A percentile compares a stretch with the other conserved stretches of the same genome.
These are phyloP conservation scores for Neodiprion fabricii DNA, from an alignment of 1,140 invertebrate genomes.

Conservation along the genomic window DNA sequence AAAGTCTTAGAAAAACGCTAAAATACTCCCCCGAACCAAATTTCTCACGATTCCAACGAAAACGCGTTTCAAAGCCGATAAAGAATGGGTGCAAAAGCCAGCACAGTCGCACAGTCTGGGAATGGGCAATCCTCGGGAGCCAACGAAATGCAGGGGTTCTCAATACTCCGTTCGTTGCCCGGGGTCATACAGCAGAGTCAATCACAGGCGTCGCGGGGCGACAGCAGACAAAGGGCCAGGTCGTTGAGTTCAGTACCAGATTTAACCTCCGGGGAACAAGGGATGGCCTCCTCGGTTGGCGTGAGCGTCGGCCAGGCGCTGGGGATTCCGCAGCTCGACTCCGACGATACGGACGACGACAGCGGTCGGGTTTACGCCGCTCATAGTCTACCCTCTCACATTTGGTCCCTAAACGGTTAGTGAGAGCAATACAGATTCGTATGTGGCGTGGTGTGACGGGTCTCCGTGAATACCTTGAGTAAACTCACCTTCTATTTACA, in stretches of 20 bases:
- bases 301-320: slow-evolving; percentile 56
- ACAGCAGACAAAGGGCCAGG: slow-evolving; percentile 79
- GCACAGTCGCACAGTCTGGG: slow-evolving; percentile 78
- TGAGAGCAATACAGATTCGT: slow-evolving; percentile 31
- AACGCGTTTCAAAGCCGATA: neutral
- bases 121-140: slow-evolving; percentile 77
- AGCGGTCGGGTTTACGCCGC: slow-evolving; percentile 82
- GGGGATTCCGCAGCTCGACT: slow-evolving; percentile 53
- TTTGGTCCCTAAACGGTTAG: slow-evolving; percentile 90
- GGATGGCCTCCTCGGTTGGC: slow-evolving; percentile 50
- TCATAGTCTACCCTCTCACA: slow-evolving; percentile 87
- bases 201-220: slow-evolving; percentile 67
- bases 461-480: neutral
- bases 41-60: no score
- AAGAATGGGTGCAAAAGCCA: slow-evolving; percentile 82
- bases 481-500: slow-evolving; percentile 14
- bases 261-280: slow-evolving; percentile 59
- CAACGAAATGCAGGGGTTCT: slow-evolving; percentile 74
- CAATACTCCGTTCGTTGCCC: slow-evolving; percentile 75
- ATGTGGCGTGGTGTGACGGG: slow-evolving; percentile 1
- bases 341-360: slow-evolving; percentile 58
- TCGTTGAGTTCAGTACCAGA: slow-evolving; percentile 86
- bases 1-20: no score
- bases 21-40: neutral
- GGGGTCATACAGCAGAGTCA: slow-evolving; percentile 61